Percentiles rank a stretch among this genome's conserved stretches.
phyloP scores from a whole-genome alignment of 1,140 invertebrate genomes.

The Ips typographus region DNA sequence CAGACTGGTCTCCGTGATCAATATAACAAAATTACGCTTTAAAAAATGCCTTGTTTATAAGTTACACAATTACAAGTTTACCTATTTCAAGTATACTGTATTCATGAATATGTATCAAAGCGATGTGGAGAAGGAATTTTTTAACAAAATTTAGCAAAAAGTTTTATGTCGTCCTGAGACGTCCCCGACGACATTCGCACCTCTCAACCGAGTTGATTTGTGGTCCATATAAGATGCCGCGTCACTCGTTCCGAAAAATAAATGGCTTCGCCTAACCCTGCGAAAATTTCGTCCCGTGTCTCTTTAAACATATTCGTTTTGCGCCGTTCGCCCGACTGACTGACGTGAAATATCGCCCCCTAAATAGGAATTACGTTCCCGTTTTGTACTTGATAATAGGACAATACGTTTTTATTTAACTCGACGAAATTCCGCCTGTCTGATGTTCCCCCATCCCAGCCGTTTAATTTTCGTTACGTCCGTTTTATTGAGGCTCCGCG shows the following conservation, averaged over 20 bases:
- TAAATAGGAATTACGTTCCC: constrained; percentile 29
- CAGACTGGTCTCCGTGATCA: too few relatives aligned
- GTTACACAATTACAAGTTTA: too few relatives aligned
- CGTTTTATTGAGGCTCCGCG: too few relatives aligned
- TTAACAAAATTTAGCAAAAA: too few relatives aligned
- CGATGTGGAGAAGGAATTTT: too few relatives aligned
- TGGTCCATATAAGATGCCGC: constrained; percentile 29
- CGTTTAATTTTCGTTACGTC: not conserved
- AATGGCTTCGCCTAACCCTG: constrained; percentile 27
- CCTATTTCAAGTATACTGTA: too few relatives aligned
- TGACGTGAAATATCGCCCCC: constrained; percentile 27
- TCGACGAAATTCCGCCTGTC: constrained; percentile 35
- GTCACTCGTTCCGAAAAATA: constrained; percentile 25
- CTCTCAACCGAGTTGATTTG: constrained; percentile 26
- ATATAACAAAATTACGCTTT: too few relatives aligned
- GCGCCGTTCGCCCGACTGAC: constrained; percentile 19
- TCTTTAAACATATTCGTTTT: constrained; percentile 32
- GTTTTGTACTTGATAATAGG: constrained; percentile 34
- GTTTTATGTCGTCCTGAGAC: too few relatives aligned
- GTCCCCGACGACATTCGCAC: not conserved
- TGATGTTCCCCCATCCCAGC: constrained; percentile 26
- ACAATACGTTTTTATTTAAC: constrained; percentile 37
- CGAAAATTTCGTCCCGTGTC: constrained; percentile 27
- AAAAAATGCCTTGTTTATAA: too few relatives aligned
- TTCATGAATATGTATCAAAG: too few relatives aligned